Evolutionary conservation across 2,888 invertebrate genomes (phyloP), one percentile per base, ranked within the genome.

Genomic region (Volucella inflata): DNA sequence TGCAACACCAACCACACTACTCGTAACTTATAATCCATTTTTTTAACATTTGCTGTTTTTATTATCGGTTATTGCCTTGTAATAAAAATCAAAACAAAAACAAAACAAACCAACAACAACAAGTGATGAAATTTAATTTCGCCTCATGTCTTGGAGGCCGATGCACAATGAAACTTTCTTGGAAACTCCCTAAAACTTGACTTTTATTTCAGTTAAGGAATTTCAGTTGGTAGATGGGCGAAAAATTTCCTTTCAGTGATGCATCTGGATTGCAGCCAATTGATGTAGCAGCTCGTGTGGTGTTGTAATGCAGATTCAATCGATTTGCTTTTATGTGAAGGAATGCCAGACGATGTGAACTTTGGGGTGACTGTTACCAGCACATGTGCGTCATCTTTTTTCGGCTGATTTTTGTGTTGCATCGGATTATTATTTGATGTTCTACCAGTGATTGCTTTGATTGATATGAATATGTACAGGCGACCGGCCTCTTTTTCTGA

Each of bases 1-100:
- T 71, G 14, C 46, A 55, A 38, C 74, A 77, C 65, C 77, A 64
- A 79, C 83, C 2, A 83, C 83, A 84, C 40, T 64, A 84, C 84
- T 84, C 84, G 84, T 84, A 84, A 84, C 71, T 84, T 80, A 84
- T 84, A 84, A 84, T 84, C 84, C 75, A 84, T 84, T 60, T 75
- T 81, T 84, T 78, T 71, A 70, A 60, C 38, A 79, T 44, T 67
- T 67, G 84, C 84, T 84, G 80, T 84, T 84, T 83, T 80, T 71
- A 80, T 76, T 84, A 75, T 84, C 60, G 75, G 70, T 84, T 80
- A 80, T 80, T 80, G 80, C 84, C 84, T 84, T 84, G 75, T 84
- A 84, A 84, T 80, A 80, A 80, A 80, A 67, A 67, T 55, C 57
- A 40, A 79, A 74, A 77, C 17, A 60, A 67, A 77, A 55, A 65